Base-by-base conservation (phyloP, 1,140 invertebrate genomes). In the Oedothorax gibbosus region DNA sequence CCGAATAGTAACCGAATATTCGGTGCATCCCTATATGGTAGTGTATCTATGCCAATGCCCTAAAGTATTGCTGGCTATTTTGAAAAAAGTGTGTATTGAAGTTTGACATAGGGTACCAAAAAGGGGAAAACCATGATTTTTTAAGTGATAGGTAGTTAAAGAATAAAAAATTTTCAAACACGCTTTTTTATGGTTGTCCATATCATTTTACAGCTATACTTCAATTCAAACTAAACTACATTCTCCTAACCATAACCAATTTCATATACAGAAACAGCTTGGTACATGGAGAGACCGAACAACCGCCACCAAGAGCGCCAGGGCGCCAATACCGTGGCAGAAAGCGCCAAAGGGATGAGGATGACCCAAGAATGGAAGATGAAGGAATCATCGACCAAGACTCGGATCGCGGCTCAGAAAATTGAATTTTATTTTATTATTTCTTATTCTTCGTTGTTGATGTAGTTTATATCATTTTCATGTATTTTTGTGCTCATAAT, bases 281-380 rank as follows among this genome's bases (percentile, higher is more conserved):
- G 80, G 92, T 98, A 20, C 96, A 98, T 89, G 95, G 95, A 50
- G 96, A 97, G 90, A 94, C 93, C 53, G 95, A 95, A 90, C 92
- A 93, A 89, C 90, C 91, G 81, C 93, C 92, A 87, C 93, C 93
- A 86, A 94, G 85, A 73, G 82, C 83, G 14, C 85, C 87, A 18
- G 87, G 85, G n/a, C 60, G 87, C 10, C 87, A 88, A 62, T 88
- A 88, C 60, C 81, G 87, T 18, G 87, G 87, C 51, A 66, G 86
- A 60, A 87, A 87, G 75, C 66, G 86, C 7, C 66, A 57, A 3
- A 12, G 83, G 20, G 86, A 87, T n/a, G 86, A 87, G 56, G 86
- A 80, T 65, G 76, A 86, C 15, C 51, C 64, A 10, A 76, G 65
- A 51, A 82, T 82, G 15, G 88, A 89, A 54, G 86, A 87, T n/a